phyloP scores from a whole-genome alignment of 1,140 invertebrate species.

The Sitobion miscanthi region DNA sequence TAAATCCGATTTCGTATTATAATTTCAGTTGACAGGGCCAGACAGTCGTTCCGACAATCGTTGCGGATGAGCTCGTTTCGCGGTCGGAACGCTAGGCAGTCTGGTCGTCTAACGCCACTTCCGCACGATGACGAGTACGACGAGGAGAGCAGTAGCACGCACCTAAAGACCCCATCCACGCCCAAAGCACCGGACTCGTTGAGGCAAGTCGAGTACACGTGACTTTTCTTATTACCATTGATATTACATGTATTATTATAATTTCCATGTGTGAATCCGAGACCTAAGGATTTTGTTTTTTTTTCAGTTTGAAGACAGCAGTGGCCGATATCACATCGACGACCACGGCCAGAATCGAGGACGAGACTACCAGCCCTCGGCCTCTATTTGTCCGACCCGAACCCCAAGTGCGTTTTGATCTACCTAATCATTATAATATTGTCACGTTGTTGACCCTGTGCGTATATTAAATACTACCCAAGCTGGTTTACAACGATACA shows the following conservation, averaged over 20 bases:
- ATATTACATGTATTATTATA: background rate
- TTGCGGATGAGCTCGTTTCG: slow-evolving; percentile 60
- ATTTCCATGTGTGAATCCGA: background rate
- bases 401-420: slow-evolving; percentile 16
- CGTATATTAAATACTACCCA: background rate
- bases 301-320: slow-evolving; percentile 42
- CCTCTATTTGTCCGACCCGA: background rate
- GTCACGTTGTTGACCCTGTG: background rate
- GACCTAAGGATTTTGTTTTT: background rate
- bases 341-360: slow-evolving; percentile 7
- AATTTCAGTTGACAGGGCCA: slow-evolving; percentile 71
- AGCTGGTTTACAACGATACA: background rate
- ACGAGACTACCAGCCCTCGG: slow-evolving; percentile 29
- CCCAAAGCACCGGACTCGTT: slow-evolving; percentile 51
- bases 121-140: slow-evolving; percentile 59
- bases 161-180: slow-evolving; percentile 42
- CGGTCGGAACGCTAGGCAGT: slow-evolving; percentile 52
- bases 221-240: background rate
- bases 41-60: slow-evolving; percentile 69
- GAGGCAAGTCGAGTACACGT: slow-evolving; percentile 2
- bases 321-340: slow-evolving; percentile 30
- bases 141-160: slow-evolving; percentile 55
- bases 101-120: slow-evolving; percentile 58
- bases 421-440: background rate
- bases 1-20: background rate